Conservation (phyloP, 2,888 invertebrate species). For the Drosophila longiperda region DNA sequence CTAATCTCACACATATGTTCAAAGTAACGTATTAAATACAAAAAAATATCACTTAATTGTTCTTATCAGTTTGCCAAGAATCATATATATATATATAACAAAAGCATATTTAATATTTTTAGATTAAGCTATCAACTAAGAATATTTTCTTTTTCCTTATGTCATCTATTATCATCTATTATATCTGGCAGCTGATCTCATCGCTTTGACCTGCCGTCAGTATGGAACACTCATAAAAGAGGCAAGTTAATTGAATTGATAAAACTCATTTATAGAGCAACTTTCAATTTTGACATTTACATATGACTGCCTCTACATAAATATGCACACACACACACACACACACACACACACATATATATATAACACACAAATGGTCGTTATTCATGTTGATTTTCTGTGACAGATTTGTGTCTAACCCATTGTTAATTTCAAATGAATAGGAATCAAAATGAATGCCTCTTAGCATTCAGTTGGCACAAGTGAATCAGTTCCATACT, state of each 20-base stretch:
- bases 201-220: slow-evolving; percentile 22
- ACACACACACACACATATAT: no score
- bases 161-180: slow-evolving; percentile 4
- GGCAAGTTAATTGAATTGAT: slow-evolving; percentile 51
- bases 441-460: slow-evolving; percentile 42
- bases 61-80: background rate
- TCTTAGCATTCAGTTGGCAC: slow-evolving; percentile 33
- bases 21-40: background rate
- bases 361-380: background rate
- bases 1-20: background rate
- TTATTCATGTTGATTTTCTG: slow-evolving; percentile 55
- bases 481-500: slow-evolving; percentile 72
- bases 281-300: slow-evolving; percentile 21
- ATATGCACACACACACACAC: background rate
- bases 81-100: background rate
- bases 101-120: background rate
- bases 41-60: background rate
- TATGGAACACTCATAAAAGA: slow-evolving; percentile 13
- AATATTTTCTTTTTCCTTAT: slow-evolving; percentile 15
- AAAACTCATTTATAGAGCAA: slow-evolving; percentile 15
- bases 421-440: slow-evolving; percentile 63
- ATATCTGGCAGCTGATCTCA: slow-evolving; percentile 49
- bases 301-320: slow-evolving; percentile 14
- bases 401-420: slow-evolving; percentile 36
- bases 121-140: background rate